Evolutionary conservation across 2,888 invertebrate genomes (phyloP).

Genomic region (Periphyllus acericola): DNA sequence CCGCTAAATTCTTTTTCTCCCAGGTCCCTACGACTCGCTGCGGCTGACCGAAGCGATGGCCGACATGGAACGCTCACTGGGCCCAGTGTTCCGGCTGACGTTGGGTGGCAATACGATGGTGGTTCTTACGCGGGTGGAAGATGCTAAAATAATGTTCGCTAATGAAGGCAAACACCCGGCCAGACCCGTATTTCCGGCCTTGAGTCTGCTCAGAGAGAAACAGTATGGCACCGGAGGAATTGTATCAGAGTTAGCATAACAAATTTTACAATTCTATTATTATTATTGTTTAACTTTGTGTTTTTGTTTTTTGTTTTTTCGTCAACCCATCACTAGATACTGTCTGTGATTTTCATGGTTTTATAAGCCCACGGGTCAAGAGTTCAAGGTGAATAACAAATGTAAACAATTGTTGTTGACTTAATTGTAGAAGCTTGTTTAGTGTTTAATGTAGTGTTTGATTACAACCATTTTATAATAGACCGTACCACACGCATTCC

Average conservation of each 20-base stretch:
- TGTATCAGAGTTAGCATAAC: conserved; percentile 69
- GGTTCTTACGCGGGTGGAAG: conserved; percentile 70
- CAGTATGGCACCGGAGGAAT: conserved; percentile 70
- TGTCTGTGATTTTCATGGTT: not conserved
- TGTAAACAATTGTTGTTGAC: conserved; percentile 34
- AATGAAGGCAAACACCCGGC: conserved; percentile 70
- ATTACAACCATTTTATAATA: not conserved
- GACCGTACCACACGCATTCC: not conserved
- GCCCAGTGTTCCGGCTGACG: conserved; percentile 69
- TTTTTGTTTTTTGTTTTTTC: not conserved
- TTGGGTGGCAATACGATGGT: conserved; percentile 69
- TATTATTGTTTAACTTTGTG: not conserved
- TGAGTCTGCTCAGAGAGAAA: conserved; percentile 69
- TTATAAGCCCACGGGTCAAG: not conserved
- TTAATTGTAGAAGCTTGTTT: conserved; percentile 5
- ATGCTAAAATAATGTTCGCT: conserved; percentile 69
- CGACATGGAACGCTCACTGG: conserved; percentile 68
- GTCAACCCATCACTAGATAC: not conserved
- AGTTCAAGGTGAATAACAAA: conserved; percentile 47
- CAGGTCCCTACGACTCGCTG: conserved; percentile 67
- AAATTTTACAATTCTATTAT: not conserved
- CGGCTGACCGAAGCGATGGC: conserved; percentile 68
- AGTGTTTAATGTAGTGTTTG: not conserved
- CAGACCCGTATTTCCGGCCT: conserved; percentile 71
- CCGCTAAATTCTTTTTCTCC: conserved; percentile 35